Evolutionary conservation across 2,797 vertebrate genomes (phyloP).

Genomic region (Ptychobarbus kaznakovi): DNA sequence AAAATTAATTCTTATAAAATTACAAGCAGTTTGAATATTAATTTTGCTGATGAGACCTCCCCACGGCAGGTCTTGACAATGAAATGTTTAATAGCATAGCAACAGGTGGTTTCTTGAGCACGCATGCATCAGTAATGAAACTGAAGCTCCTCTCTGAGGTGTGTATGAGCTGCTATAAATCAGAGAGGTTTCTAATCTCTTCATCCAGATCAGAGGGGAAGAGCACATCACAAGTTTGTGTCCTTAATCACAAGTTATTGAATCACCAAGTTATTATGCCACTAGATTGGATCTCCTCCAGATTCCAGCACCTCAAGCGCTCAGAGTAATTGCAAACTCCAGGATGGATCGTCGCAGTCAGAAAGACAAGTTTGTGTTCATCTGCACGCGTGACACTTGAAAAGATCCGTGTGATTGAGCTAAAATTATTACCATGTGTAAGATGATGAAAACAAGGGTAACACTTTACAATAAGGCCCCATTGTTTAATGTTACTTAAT

Average conservation of each 20-base stretch:
- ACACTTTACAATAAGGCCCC: background rate
- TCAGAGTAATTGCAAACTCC: conserved; percentile 56
- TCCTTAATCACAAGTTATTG: conserved; percentile 44
- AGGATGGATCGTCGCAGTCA: conserved; percentile 50
- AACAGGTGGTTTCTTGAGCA: background rate
- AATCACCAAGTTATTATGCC: conserved; percentile 55
- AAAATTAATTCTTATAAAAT: background rate
- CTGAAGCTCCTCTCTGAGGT: background rate
- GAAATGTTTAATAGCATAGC: background rate
- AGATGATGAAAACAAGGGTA: background rate
- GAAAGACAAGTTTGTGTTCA: conserved; percentile 17
- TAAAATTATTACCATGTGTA: background rate
- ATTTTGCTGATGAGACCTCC: background rate
- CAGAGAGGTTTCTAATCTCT: conserved; percentile 49
- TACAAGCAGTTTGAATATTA: background rate
- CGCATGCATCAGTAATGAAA: background rate
- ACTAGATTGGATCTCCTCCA: conserved; percentile 51
- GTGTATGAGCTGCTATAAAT: background rate
- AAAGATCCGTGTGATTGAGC: background rate
- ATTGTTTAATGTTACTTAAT: background rate
- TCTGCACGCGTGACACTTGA: background rate
- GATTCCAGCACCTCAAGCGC: conserved; percentile 30
- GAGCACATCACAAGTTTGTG: conserved; percentile 53
- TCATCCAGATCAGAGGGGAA: conserved; percentile 50
- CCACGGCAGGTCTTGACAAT: background rate